Conservation (phyloP, 2,797 vertebrate genomes). For the Columba guinea region DNA sequence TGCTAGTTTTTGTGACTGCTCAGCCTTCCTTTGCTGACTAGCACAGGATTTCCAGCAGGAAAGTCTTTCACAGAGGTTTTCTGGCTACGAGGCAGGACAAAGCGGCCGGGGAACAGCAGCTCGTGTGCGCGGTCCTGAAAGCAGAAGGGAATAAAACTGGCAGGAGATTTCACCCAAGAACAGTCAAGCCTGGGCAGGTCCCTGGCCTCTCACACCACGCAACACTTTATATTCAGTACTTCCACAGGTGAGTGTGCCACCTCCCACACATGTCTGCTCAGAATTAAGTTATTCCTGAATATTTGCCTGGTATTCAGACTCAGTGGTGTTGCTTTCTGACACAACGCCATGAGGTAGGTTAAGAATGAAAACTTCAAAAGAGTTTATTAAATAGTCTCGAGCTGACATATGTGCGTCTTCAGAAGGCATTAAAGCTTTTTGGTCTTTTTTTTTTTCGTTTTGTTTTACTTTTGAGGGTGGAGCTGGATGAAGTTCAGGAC, state of each 20-base stretch:
- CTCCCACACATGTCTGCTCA: background rate
- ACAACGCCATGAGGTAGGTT: background rate
- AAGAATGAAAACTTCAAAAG: background rate
- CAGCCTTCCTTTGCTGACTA: background rate
- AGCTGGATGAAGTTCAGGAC: background rate
- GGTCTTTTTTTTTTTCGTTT: background rate
- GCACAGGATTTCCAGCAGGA: background rate
- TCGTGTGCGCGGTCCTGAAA: accelerated
- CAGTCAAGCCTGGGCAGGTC: background rate
- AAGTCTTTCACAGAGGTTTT: background rate
- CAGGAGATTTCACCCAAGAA: background rate
- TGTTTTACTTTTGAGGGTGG: background rate
- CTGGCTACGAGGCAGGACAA: background rate
- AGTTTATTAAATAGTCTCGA: background rate
- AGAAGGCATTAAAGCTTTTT: background rate
- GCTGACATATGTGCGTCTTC: background rate
- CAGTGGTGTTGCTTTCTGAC: background rate
- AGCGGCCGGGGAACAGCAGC: background rate
- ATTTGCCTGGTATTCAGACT: background rate
- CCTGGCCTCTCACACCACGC: background rate
- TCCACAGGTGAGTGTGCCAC: too few relatives aligned
- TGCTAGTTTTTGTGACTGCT: background rate
- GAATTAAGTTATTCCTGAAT: background rate
- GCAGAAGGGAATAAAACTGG: background rate
- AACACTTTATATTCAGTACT: background rate